phyloP scores from a whole-genome alignment of 2,888 invertebrate genomes.

The Drosophila algonquin region DNA sequence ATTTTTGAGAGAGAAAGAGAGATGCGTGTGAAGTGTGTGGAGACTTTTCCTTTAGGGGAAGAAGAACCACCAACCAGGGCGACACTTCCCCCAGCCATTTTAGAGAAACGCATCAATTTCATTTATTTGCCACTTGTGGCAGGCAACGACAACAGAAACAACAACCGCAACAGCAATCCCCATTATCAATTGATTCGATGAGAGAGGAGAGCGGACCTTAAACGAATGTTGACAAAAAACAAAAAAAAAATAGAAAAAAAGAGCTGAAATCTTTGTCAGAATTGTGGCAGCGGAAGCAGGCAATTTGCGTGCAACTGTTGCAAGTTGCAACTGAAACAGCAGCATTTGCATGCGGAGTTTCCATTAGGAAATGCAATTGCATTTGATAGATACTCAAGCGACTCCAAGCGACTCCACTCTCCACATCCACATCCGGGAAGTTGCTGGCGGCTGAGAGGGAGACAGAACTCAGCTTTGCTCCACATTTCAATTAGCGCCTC shows the following conservation, averaged over 20 bases:
- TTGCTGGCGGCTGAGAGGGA: conserved; percentile 7
- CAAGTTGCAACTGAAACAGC: conserved; percentile 27
- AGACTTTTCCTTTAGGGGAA: conserved; percentile 60
- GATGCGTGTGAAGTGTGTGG: conserved; percentile 60
- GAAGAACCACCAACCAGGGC: conserved; percentile 27
- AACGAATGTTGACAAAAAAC: conserved; percentile 12
- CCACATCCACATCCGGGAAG: conserved; percentile 46
- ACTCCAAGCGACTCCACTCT: conserved; percentile 27
- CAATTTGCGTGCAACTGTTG: conserved; percentile 34
- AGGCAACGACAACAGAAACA: conserved; percentile 26
- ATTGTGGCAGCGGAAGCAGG: conserved; percentile 48
- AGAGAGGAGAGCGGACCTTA: conserved; percentile 20
- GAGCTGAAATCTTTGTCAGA: conserved; percentile 50
- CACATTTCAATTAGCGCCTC: conserved; percentile 74
- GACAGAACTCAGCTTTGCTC: conserved; percentile 43
- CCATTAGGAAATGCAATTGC: conserved; percentile 48
- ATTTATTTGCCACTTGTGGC: conserved; percentile 80
- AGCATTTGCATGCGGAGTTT: conserved; percentile 22
- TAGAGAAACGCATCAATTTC: conserved; percentile 73
- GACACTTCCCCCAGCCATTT: conserved; percentile 34
- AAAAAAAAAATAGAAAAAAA: neutral
- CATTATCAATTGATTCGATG: conserved; percentile 71
- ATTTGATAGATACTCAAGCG: conserved; percentile 2
- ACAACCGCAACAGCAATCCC: conserved; percentile 48
- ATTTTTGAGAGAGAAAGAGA: conserved; percentile 30